Base-by-base conservation (phyloP, 1,140 invertebrate species). In the Drosophila pachea region DNA sequence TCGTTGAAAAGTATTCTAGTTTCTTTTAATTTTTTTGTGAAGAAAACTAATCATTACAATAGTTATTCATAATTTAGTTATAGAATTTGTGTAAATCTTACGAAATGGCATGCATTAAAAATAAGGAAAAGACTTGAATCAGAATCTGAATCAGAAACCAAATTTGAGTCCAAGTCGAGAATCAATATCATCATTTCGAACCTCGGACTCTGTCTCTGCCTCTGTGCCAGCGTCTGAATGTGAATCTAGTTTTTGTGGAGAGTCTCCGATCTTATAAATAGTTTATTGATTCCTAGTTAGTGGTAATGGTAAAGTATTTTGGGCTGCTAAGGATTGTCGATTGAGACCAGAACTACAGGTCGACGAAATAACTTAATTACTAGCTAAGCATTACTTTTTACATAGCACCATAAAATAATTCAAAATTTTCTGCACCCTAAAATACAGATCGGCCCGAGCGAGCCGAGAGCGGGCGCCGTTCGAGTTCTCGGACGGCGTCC, bases 1-100 rank as follows among this genome's bases (percentile, higher is more conserved):
- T 55, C 9, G 45, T 68, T 52, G 47, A 72, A 68, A 69, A 64
- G 61, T 69, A 33, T 69, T 29, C 67, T 69, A 69, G 47, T 50
- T 64, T 33, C 6, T 32, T 53, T 49, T 40, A 11, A 22, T 43
- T 36, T 43, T 36, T 55, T 47, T 58, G 48, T 56, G 47, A 55
- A 70, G 64, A 68, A 84, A 79, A 84, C 76, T 84, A 79, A 79
- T 83, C 76, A 62, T 76, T 72, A 82, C 43, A 61, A 78, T 82
- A 65, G 62, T 76, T 84, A 70, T 76, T 73, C 45, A 66, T 84
- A 79, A 84, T 84, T 78, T 73, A 68, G 56, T 78, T 65, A 22
- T 22, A 22, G 70, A 74, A 74, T 64, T 64, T 32, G 33, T 75
- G 64, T 60, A 53, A 64, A 12, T 48, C 59, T 59, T 60, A 48